Base-by-base conservation (phyloP, 2,888 invertebrate species). In the Stratiomys singularior region DNA sequence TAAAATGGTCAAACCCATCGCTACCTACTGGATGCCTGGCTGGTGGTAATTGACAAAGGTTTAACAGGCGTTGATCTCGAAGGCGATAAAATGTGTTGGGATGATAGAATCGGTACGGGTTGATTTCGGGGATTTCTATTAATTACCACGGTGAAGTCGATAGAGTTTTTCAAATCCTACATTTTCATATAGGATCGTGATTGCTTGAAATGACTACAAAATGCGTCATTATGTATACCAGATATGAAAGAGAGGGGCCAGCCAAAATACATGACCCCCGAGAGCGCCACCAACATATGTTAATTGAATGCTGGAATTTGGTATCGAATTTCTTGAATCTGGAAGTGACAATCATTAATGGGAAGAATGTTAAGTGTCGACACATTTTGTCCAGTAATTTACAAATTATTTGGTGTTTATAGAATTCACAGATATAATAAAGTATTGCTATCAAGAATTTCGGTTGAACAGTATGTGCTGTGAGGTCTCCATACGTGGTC, bases 201-300 rank as follows among this genome's bases (percentile, higher is more conserved):
- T 30, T 1, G 21, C 30, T 21, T 67, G 37, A 25, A 67, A 46
- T 67, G 67, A 27, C 27, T 23, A 23, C n/a, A 67, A 67, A 67
- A 67, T 67, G 67, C 44, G 67, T 67, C 46, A 67, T 67, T 46
- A 44, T 15, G 46, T 23, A 7, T 1, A 21, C 15, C 4, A 27
- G 15, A 46, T 7, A 64, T 64, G 64, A 30, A 64, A 64, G 13
- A 64, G 30, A 27, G n/a, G n/a, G n/a, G n/a, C 1, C 18, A 0
- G 30, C 3, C 18, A 2, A 21, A 23, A 4, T 11, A 11, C 21
- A 4, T 67, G 44, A 44, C 21, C 2, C 37, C 30, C 23, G 5
- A 21, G 64, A 67, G 67, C 67, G 37, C 67, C 67, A 67, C 67
- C 15, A 60, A 44, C 37, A 27, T 67, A 67, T 67, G 67, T 67